Conservation (phyloP, 2,888 invertebrate species). For the Drepanosiphum platanoidis region DNA sequence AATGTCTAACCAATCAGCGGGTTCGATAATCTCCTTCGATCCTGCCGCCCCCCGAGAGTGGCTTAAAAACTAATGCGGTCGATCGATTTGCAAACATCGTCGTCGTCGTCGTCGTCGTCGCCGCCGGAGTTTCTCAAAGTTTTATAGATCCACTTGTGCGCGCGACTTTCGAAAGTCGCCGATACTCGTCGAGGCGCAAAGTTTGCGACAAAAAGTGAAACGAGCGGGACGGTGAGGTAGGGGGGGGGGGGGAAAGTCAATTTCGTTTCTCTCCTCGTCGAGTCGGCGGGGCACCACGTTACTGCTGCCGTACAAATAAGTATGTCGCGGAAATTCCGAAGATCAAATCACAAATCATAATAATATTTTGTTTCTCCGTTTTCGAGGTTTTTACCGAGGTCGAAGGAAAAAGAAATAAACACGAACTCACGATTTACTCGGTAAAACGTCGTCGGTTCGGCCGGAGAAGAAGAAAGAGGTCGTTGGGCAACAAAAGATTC, state of each 20-base stretch:
- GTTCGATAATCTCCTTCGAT: not conserved
- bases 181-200: too few relatives aligned
- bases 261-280: not conserved
- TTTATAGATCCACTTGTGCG: not conserved
- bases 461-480: slow-evolving; percentile 23
- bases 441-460: slow-evolving; percentile 14
- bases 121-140: not conserved
- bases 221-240: not conserved
- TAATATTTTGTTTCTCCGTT: not conserved
- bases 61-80: not conserved
- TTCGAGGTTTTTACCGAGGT: not conserved
- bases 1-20: not conserved
- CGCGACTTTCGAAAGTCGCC: not conserved
- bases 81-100: not conserved
- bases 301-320: not conserved
- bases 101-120: too few relatives aligned
- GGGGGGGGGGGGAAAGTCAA: not conserved
- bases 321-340: not conserved
- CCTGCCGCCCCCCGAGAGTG: not conserved
- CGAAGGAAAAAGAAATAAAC: not conserved
- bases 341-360: not conserved
- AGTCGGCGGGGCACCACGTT: too few relatives aligned
- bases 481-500: slow-evolving; percentile 48
- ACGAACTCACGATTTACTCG: slow-evolving; percentile 36
- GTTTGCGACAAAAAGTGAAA: not conserved